Percentiles rank a stretch among this genome's conserved stretches.
Conservation (phyloP, 1,140 invertebrate species). For the Apis mellifera region DNA sequence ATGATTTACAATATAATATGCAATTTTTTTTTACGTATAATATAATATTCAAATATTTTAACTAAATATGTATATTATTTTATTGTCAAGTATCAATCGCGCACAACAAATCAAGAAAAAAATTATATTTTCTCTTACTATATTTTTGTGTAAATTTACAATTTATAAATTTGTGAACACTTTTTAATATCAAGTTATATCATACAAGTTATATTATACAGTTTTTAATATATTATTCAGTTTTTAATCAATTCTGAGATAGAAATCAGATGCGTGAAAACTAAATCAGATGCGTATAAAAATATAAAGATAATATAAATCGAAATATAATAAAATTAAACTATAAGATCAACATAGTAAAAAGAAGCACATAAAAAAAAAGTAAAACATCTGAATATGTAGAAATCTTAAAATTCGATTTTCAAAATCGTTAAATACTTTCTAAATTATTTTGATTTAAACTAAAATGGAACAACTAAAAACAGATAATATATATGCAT, state of each 20-base stretch:
- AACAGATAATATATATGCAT: no score
- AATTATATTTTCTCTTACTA: slow-evolving; percentile 3
- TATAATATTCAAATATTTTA: slow-evolving; percentile 3
- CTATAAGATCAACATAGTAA: not conserved
- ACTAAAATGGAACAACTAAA: no score
- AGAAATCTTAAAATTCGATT: not conserved
- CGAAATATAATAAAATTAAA: not conserved
- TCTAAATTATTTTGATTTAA: not conserved
- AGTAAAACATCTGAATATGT: not conserved
- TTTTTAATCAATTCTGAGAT: not conserved
- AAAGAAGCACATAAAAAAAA: no score
- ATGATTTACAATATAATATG: slow-evolving; percentile 2
- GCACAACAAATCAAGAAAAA: slow-evolving; percentile 14
- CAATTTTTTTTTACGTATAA: not conserved
- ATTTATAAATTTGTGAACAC: not conserved
- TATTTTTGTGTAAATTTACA: not conserved
- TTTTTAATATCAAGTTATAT: not conserved
- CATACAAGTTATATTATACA: no score
- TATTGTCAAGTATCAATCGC: slow-evolving; percentile 13
- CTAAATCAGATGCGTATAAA: not conserved
- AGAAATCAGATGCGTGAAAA: not conserved
- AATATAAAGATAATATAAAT: not conserved
- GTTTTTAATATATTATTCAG: not conserved
- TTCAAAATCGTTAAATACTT: not conserved
- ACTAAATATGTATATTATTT: slow-evolving; percentile 18